Percentiles rank a stretch among this genome's conserved stretches.
phyloP scores from a whole-genome alignment of 1,140 invertebrate genomes.

The Drosophila sucinea region DNA sequence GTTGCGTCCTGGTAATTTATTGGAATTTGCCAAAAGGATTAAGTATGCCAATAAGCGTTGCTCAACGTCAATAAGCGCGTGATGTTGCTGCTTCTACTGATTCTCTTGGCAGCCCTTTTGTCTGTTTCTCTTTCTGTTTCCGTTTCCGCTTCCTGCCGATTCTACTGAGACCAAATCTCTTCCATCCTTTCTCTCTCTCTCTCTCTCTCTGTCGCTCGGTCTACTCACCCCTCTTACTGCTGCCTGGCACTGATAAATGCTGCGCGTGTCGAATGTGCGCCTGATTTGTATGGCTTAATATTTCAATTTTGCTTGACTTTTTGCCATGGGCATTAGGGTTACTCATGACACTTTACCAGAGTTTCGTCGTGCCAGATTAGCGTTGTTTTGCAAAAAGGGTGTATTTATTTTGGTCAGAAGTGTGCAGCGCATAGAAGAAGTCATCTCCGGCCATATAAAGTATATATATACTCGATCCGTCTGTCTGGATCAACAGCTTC shows the following conservation, averaged over 20 bases:
- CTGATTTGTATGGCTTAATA: slow-evolving; percentile 77
- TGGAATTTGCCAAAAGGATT: slow-evolving; percentile 80
- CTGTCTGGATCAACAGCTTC: too few relatives aligned
- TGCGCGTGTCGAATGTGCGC: slow-evolving; percentile 62
- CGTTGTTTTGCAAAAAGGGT: too few relatives aligned
- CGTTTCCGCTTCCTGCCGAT: slow-evolving; percentile 38
- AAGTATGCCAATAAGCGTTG: slow-evolving; percentile 80
- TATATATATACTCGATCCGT: too few relatives aligned
- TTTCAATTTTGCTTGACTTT: slow-evolving; percentile 61
- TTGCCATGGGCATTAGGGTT: slow-evolving; percentile 27
- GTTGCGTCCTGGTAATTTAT: slow-evolving; percentile 67
- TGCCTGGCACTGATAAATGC: slow-evolving; percentile 53
- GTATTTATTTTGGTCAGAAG: too few relatives aligned
- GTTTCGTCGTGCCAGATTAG: too few relatives aligned
- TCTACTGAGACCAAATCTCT: neutral
- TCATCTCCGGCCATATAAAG: too few relatives aligned
- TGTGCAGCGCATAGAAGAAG: too few relatives aligned
- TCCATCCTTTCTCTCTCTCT: neutral
- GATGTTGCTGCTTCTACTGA: slow-evolving; percentile 6
- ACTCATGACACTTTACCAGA: neutral
- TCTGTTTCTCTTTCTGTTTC: slow-evolving; percentile 59
- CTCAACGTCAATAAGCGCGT: slow-evolving; percentile 74
- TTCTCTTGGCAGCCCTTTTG: slow-evolving; percentile 53
- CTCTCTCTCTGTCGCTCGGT: neutral
- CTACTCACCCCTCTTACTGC: neutral